phyloP scores from a whole-genome alignment of 2,888 invertebrate genomes.

The Masnerella sp. region DNA sequence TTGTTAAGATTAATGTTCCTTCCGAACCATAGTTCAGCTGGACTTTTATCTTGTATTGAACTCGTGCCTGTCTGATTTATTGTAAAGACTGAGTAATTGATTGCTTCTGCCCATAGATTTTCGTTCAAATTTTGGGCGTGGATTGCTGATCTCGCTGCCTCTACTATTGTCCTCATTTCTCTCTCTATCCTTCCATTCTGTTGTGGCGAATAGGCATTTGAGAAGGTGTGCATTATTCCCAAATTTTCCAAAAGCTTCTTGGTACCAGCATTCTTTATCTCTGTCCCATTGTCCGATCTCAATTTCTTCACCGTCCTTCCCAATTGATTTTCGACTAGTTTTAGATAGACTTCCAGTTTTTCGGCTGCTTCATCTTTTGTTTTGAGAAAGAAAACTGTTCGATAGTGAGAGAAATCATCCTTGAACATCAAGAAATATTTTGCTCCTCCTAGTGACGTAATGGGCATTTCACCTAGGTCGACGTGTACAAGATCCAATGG shows the following conservation, averaged over 20 bases:
- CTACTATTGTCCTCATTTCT: conserved; percentile 1
- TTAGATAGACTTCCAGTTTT: neutral
- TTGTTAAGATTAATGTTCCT: neutral
- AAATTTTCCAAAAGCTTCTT: neutral
- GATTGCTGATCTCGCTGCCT: neutral
- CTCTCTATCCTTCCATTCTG: neutral
- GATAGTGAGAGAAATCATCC: neutral
- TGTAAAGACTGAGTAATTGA: neutral
- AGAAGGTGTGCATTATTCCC: neutral
- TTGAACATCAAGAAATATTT: neutral
- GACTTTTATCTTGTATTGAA: neutral
- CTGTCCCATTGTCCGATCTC: neutral
- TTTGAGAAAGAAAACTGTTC: neutral
- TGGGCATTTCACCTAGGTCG: neutral
- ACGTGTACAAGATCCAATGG: neutral
- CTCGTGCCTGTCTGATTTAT: conserved; percentile 1
- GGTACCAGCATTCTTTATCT: neutral
- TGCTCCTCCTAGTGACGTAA: neutral
- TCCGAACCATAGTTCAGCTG: conserved; percentile 1
- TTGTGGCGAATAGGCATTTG: neutral
- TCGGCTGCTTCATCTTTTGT: neutral
- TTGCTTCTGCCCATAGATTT: neutral
- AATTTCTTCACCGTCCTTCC: neutral
- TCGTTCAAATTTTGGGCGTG: neutral
- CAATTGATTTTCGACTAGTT: neutral